These are phyloP conservation scores for Siniperca knerii DNA, from an alignment of 2,113 vertebrate genomes.

Conservation along the genomic window DNA sequence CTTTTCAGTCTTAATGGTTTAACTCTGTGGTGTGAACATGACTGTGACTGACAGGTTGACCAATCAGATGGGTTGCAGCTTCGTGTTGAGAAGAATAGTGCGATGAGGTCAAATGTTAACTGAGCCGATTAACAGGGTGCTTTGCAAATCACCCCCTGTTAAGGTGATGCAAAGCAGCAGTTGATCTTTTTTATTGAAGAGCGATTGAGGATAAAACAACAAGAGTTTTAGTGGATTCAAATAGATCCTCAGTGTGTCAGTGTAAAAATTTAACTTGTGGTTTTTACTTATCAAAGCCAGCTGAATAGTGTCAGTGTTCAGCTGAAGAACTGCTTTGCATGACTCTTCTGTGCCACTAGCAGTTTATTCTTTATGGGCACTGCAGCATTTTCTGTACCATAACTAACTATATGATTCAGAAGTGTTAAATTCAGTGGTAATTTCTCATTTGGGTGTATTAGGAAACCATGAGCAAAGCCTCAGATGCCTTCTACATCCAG, in stretches of 20 bases:
- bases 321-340: slow-evolving; percentile 50
- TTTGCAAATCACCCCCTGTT: slow-evolving; percentile 53
- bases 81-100: neutral
- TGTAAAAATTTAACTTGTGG: slow-evolving; percentile 41
- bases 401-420: neutral
- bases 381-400: neutral
- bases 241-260: neutral
- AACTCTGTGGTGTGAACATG: neutral
- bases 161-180: slow-evolving; percentile 52
- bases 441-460: neutral
- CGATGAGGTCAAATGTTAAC: slow-evolving; percentile 23
- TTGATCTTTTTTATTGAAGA: slow-evolving; percentile 18
- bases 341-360: neutral
- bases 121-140: slow-evolving; percentile 14
- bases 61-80: neutral
- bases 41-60: neutral
- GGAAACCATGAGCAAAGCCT: no score
- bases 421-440: neutral
- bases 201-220: slow-evolving; percentile 8
- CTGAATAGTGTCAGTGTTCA: slow-evolving; percentile 41
- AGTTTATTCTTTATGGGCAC: neutral
- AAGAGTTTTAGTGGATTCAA: slow-evolving; percentile 47
- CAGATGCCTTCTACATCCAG: neutral
- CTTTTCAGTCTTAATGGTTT: neutral
- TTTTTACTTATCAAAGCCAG: slow-evolving; percentile 42